Evolutionary conservation across 2,113 vertebrate genomes (phyloP), one percentile per base, ranked within the genome.

Genomic region (Coryphaenoides rupestris): DNA sequence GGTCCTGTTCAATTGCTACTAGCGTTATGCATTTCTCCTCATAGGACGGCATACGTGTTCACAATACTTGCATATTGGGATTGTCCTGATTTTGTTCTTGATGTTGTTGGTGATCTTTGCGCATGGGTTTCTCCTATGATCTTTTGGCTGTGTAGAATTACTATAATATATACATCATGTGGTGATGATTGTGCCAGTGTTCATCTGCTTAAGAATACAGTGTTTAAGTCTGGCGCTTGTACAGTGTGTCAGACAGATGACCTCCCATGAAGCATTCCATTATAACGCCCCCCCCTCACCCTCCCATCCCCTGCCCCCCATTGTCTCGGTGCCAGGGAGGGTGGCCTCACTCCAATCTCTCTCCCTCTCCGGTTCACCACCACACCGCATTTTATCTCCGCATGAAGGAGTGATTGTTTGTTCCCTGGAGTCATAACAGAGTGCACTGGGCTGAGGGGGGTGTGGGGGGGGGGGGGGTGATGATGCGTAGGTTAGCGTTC

Each of bases 351-450:
- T 28, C 55, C 55, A 49, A 21, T 19, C 46, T 28, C 64, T 21
- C 55, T 58, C 33, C 28, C 56, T 5, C 12, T 19, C 7, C 5
- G 2, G 14, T 46, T 5, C 19, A 14, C 26, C 4, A 12, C 33
- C 33, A 40, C 33, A 40, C 21, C 2, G 49, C 14, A 33, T 60
- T 45, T n/a, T 40, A 15, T 21, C 15, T 59, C 23, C 59, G 23
- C 23, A 49, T 66, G 56, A 53, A 66, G 24, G 10, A 66, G 23
- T n/a, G 47, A 40, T 53, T 66, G 64, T 66, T 16, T 58, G 63
- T 23, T 50, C 16, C 24, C 5, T 17, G 9, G n/a, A 33, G 56
- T 58, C 5, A 24, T 19, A 58, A 16, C 56, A 23, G n/a, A n/a
- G n/a, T n/a, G n/a, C 4, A 13, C 2, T 5, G 16, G 55, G 21